phyloP scores from a whole-genome alignment of 2,797 vertebrate genomes.

The Anabas testudineus region DNA sequence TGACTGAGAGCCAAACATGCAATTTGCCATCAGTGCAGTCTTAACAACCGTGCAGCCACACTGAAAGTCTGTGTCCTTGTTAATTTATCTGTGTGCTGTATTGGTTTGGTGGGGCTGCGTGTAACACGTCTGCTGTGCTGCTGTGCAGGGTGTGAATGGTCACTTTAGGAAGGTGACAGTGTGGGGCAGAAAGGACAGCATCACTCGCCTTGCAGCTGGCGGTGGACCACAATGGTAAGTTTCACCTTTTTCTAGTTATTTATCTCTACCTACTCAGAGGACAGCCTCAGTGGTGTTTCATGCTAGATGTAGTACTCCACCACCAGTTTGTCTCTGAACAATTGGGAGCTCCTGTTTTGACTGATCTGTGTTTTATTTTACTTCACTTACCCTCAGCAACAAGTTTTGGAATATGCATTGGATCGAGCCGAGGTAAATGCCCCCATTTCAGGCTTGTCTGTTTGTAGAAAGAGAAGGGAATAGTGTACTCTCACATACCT shows the following conservation, averaged over 20 bases:
- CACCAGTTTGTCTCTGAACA: neutral
- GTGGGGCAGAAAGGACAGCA: conserved; percentile 84
- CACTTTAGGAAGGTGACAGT: conserved; percentile 84
- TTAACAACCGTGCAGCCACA: conserved; percentile 1
- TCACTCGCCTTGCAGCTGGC: conserved; percentile 81
- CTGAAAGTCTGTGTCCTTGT: conserved; percentile 3
- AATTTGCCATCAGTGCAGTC: conserved; percentile 14
- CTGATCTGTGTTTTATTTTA: conserved; percentile 24
- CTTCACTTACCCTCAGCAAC: conserved; percentile 85
- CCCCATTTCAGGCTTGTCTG: neutral
- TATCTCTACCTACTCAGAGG: too few species aligned
- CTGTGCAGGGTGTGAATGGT: conserved; percentile 85
- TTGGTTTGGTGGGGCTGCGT: conserved; percentile 19
- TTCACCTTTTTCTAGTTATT: neutral
- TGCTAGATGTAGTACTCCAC: neutral
- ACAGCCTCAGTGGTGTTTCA: neutral
- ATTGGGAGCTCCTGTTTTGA: neutral
- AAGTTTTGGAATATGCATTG: conserved; percentile 97
- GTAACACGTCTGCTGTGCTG: conserved; percentile 32
- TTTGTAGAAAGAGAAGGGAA: neutral
- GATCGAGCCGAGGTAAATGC: conserved; percentile 96
- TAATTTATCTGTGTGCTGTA: neutral
- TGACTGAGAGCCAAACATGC: conserved; percentile 31
- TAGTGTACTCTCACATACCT: neutral
- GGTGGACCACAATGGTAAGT: conserved; percentile 87